phyloP scores from a whole-genome alignment of 2,113 vertebrate genomes.

The Tricholaema leucomelas region DNA sequence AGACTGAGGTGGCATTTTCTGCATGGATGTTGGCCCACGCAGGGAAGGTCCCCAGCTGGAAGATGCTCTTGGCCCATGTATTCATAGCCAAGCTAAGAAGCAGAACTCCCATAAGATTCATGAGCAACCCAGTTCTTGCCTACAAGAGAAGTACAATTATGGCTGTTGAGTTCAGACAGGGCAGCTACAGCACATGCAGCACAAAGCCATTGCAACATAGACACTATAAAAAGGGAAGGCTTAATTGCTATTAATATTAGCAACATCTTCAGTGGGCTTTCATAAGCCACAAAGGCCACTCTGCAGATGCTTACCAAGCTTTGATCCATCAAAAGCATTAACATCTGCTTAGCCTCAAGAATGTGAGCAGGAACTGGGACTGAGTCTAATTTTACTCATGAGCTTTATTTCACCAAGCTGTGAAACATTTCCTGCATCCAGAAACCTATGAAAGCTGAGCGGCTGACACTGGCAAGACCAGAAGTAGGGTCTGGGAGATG shows the following conservation, averaged over 20 bases:
- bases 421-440: neutral
- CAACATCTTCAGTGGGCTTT: constrained; percentile 15
- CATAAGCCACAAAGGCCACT: constrained; percentile 36
- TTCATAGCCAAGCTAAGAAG: constrained; percentile 92
- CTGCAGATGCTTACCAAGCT: constrained; percentile 45
- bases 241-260: constrained; percentile 28
- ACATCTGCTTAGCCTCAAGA: constrained; percentile 44
- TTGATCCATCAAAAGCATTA: constrained; percentile 49
- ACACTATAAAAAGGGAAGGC: constrained; percentile 4
- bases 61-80: constrained; percentile 92
- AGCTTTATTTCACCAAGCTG: neutral
- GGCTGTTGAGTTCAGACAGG: constrained; percentile 30
- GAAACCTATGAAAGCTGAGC: neutral
- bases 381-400: constrained; percentile 10
- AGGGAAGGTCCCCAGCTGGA: constrained; percentile 85
- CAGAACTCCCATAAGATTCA: constrained; percentile 93
- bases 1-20: constrained; percentile 71
- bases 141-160: constrained; percentile 70
- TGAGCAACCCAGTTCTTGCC: constrained; percentile 92
- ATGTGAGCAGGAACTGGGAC: constrained; percentile 12
- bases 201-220: constrained; percentile 20
- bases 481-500: neutral
- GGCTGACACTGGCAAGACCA: neutral
- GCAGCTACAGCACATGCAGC: constrained; percentile 26
- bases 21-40: constrained; percentile 83